Base-by-base conservation (phyloP, 2,888 invertebrate genomes). In the Orchestes rusci region DNA sequence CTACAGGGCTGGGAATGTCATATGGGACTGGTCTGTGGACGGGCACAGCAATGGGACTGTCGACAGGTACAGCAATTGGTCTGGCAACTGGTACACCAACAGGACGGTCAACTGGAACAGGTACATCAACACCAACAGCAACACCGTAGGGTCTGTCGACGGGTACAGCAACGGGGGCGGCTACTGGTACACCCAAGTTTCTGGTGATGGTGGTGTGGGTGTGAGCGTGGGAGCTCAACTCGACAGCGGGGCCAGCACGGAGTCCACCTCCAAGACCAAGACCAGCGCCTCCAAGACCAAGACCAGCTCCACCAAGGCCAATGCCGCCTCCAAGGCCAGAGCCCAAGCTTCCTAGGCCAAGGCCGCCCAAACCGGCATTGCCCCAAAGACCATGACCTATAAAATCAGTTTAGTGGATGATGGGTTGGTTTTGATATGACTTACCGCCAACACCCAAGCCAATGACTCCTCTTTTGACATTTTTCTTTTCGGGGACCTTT, bases 111-210 rank as follows among this genome's bases (percentile, higher is more conserved):
- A 76, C 75, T 2, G 72, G 70, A 2, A 77, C 76, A 4, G 50
- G 47, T 19, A 44, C 44, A 50, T 49, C 38, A 36, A 53, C 67
- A 47, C 68, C 66, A n/a, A 64, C 64, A 16, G 68, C 66, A 10
- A 67, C 66, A 3, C 76, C 73, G 10, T 56, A 50, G 39, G 65
- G 73, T 19, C 62, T 59, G 32, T 64, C 62, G 8, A 67, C 62
- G n/a, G 58, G 53, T 5, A 60, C 55, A 15, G 62, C 60, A 7
- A 61, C 58, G 3, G 66, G 70, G 28, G 63, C 60, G 13, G 69
- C 68, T 20, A 72, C 72, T 16, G 75, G 68, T 12, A 80, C 75
- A 0, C 79, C 77, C 0, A 76, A 72, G 10, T 72, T 74, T 17
- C 62, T 60, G 36, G 58, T 57, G 38, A 61, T 57, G 45, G 60